Evolutionary conservation across 1,140 invertebrate genomes (phyloP).

Genomic region (Rhyacophila brunnea): DNA sequence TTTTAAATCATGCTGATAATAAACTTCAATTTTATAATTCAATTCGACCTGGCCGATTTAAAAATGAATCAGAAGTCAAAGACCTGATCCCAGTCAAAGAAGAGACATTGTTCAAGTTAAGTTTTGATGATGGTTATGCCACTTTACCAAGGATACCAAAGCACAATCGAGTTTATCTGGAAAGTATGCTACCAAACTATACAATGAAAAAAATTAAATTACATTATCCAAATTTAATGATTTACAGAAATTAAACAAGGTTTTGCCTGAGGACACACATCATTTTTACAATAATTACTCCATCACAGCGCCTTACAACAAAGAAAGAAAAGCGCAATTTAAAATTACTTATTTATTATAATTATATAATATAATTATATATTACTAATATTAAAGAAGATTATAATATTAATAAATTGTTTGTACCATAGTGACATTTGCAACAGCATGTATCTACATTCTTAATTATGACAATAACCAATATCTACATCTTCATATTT

Average conservation of each 20-base stretch:
- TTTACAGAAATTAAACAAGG: not conserved
- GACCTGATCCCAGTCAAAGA: not conserved
- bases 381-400: too few relatives aligned
- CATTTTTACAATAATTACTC: not conserved
- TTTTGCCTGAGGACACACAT: not conserved
- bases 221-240: not conserved
- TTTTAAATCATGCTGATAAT: too few relatives aligned
- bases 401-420: not conserved
- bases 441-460: too few relatives aligned
- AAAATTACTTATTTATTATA: too few relatives aligned
- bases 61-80: too few relatives aligned
- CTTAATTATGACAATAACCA: too few relatives aligned
- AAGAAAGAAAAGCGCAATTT: not conserved
- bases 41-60: too few relatives aligned
- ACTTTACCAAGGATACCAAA: not conserved
- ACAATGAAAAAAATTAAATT: not conserved
- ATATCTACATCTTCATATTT: not conserved
- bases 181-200: not conserved
- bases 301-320: not conserved
- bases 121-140: not conserved
- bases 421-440: not conserved
- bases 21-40: too few relatives aligned
- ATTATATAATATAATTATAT: not conserved
- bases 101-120: not conserved
- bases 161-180: not conserved